phyloP scores from a whole-genome alignment of 2,888 invertebrate genomes.

The Thumatha senex region DNA sequence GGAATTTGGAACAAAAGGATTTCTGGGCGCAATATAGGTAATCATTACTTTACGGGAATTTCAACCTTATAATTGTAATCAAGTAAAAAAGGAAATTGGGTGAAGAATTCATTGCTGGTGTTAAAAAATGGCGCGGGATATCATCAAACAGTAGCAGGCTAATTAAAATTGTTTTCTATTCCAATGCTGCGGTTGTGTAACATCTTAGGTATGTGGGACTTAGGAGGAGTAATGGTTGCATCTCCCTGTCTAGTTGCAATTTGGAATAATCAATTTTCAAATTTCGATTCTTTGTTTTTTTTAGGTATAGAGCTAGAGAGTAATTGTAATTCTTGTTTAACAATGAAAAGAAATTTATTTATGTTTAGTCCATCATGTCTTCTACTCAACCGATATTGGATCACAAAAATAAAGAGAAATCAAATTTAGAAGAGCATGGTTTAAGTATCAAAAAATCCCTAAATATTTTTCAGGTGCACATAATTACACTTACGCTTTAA shows the following conservation, averaged over 20 bases:
- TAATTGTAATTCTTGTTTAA: no score
- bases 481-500: no score
- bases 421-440: no score
- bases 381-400: no score
- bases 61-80: rapidly evolving
- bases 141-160: constrained; percentile 40
- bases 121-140: constrained; percentile 12
- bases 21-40: constrained; percentile 12
- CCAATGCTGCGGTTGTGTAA: constrained; percentile 17
- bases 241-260: constrained; percentile 8
- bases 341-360: no score
- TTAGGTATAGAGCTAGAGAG: not conserved
- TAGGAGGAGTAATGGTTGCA: no score
- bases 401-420: no score
- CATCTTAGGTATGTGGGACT: constrained; percentile 14
- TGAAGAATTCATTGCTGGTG: not conserved
- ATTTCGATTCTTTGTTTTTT: not conserved
- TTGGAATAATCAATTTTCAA: not conserved
- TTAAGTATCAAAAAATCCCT: no score
- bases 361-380: no score
- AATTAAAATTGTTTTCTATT: constrained; percentile 32
- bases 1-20: constrained; percentile 47
- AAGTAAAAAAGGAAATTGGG: not conserved
- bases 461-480: no score
- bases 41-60: not conserved